Evolutionary conservation across 2,797 vertebrate genomes (phyloP).

Genomic region (Cuniculus paca): DNA sequence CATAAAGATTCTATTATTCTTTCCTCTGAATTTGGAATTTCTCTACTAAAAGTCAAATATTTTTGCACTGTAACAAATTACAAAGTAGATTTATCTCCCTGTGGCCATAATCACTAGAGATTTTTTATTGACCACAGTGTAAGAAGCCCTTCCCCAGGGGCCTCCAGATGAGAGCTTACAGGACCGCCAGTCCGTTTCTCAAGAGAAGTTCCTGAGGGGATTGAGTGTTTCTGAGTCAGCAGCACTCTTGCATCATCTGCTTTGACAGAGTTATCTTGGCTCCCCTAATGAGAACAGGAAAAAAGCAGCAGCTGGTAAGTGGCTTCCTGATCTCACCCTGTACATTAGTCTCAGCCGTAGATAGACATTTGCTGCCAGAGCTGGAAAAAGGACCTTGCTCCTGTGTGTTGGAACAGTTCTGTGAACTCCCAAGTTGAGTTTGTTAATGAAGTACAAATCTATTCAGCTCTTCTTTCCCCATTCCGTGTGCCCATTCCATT

Average conservation of each 20-base stretch:
- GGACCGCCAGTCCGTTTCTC: neutral
- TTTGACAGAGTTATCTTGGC: constrained; percentile 54
- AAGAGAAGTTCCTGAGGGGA: neutral
- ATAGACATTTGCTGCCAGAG: neutral
- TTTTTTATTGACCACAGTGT: neutral
- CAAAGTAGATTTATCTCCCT: constrained; percentile 23
- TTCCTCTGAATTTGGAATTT: constrained; percentile 50
- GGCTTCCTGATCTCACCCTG: neutral
- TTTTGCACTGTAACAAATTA: constrained; percentile 49
- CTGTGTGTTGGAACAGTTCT: neutral
- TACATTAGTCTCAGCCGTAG: constrained; percentile 2
- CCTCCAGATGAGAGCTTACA: neutral
- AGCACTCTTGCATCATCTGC: constrained; percentile 61
- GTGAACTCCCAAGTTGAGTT: neutral
- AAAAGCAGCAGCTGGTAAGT: neutral
- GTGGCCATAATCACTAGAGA: constrained; percentile 2
- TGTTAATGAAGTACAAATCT: neutral
- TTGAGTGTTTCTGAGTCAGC: constrained; percentile 56
- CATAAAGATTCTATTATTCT: neutral
- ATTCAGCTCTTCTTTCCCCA: neutral
- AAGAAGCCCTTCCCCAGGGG: constrained; percentile 25
- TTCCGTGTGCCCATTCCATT: neutral
- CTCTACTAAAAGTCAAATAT: constrained; percentile 17
- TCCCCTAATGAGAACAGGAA: constrained; percentile 13
- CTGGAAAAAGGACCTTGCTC: neutral